Conservation (phyloP, 2,888 invertebrate species). For the Aleiodes leptofemur region DNA sequence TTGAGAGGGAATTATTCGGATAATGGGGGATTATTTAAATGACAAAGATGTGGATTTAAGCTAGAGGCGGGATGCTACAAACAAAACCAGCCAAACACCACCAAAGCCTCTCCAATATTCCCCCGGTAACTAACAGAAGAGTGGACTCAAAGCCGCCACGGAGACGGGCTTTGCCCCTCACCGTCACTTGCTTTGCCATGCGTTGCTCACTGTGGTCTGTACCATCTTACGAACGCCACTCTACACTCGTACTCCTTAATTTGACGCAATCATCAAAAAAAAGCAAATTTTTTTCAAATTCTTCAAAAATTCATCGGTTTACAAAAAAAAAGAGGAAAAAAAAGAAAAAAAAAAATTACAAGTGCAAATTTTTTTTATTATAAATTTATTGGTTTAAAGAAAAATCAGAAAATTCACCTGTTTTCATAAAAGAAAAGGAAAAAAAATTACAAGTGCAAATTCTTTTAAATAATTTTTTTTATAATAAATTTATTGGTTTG, state of each 20-base stretch:
- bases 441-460: too few species aligned
- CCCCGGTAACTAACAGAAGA: conserved; percentile 9
- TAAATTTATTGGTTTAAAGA: too few species aligned
- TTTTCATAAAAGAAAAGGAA: too few species aligned
- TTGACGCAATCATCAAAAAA: background rate
- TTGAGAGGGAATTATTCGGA: background rate
- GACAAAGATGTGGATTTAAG: background rate
- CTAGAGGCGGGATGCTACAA: background rate
- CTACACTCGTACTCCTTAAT: conserved; percentile 44
- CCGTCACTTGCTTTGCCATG: conserved; percentile 66
- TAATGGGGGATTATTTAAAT: conserved; percentile 19
- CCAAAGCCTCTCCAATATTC: conserved; percentile 59
- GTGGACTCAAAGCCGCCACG: conserved; percentile 29
- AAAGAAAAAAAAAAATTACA: too few species aligned
- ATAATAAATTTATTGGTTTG: too few species aligned
- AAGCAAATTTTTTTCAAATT: background rate
- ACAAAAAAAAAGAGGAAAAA: too few species aligned
- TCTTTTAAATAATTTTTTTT: too few species aligned
- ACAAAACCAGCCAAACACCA: conserved; percentile 30
- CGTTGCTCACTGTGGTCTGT: conserved; percentile 58
- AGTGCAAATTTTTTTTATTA: too few species aligned
- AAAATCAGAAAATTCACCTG: too few species aligned
- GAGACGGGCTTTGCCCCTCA: conserved; percentile 61
- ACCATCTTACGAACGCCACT: conserved; percentile 50
- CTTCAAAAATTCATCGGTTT: too few species aligned